Base-by-base conservation (phyloP, 2,888 invertebrate genomes). In the Quadroppia sp. region DNA sequence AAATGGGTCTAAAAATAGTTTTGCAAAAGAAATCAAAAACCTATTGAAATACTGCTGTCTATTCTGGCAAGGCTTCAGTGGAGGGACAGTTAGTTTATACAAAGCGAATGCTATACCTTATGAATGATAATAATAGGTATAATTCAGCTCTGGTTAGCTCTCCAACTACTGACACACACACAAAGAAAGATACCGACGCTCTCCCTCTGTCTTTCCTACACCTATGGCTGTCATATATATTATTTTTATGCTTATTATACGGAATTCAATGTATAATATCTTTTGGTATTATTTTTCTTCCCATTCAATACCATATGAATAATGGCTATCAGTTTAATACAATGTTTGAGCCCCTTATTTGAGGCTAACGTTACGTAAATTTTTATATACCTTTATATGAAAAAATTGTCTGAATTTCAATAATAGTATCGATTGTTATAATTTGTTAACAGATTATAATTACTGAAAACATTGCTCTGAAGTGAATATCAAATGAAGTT, bases 61-160 rank as follows among this genome's bases (percentile, higher is more conserved):
- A 2, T 9, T 15, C 6, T 11, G 45, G 11, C 15, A 15, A 45
- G 45, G 45, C 45, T 11, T 36, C 17, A 45, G 11, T 17, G 2
- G 45, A 13, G 53, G 9, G 6, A 23, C 2, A 23, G 25, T 25
- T 23, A 53, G 25, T 13, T 13, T n/a, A 45, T 40, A 25, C n/a
- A n/a, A 53, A 53, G 53, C 23, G 25, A 53, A 45, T 7, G 25
- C 25, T 25, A 9, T 17, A 50, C 50, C 7, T 17, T 53, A 53
- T 53, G 53, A 53, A 53, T 25, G 25, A 53, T 53, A 53, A 53
- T 53, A 25, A 53, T 25, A 25, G 53, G 53, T 25, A 53, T 53
- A n/a, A 36, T 36, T 36, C 6, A 36, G 36, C 4, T 4, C 36
- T 36, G 36, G 36, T 36, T 7, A 7, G 9, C 36, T 25, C n/a